These are phyloP conservation scores for Garra rufa DNA, from an alignment of 2,113 vertebrate genomes.

Conservation along the genomic window DNA sequence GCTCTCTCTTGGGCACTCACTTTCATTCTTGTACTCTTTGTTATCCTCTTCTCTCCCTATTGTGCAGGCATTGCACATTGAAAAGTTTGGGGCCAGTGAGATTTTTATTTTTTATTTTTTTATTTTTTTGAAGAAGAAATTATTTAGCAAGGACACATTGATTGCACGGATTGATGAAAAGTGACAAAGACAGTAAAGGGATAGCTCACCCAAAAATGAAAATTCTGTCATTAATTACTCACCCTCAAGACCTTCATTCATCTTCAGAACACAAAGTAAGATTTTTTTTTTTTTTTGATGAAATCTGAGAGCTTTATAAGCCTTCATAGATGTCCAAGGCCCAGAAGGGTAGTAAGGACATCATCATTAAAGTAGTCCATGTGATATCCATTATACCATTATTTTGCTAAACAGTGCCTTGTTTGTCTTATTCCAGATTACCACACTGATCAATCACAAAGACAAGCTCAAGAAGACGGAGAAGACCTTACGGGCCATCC, in stretches of 20 bases:
- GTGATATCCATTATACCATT: no score
- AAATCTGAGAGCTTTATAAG: no score
- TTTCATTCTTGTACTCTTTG: background rate
- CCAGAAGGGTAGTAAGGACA: no score
- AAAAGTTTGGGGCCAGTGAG: background rate
- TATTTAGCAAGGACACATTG: background rate
- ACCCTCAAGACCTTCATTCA: no score
- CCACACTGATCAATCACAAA: conserved; percentile 97
- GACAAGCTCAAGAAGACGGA: conserved; percentile 95
- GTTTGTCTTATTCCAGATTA: conserved; percentile 83
- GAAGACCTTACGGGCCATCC: conserved; percentile 92
- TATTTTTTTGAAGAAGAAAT: background rate
- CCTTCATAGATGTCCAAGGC: no score
- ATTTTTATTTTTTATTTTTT: no score
- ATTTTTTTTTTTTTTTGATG: no score
- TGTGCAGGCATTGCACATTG: background rate
- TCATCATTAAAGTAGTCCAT: no score
- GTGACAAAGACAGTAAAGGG: no score
- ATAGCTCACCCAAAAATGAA: no score
- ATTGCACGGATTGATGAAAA: background rate
- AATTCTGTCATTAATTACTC: no score
- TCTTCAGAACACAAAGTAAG: no score
- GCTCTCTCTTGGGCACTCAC: background rate
- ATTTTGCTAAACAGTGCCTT: background rate
- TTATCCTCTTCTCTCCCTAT: background rate